Conservation (phyloP, 2,113 vertebrate genomes). For the Romanogobio albipinnatus region DNA sequence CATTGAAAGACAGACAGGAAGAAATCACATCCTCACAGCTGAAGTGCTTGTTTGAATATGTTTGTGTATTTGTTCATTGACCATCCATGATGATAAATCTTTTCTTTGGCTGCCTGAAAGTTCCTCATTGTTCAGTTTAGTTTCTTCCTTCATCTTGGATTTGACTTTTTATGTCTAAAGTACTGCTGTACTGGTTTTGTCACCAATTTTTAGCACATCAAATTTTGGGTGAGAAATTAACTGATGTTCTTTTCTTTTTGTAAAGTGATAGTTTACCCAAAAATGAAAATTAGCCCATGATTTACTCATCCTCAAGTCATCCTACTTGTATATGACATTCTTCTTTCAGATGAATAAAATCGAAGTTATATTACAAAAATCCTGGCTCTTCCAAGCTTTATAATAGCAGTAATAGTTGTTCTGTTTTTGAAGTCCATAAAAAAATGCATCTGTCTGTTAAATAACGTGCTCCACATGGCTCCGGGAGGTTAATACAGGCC, state of each 20-base stretch:
- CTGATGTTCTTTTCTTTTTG: neutral
- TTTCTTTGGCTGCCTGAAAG: neutral
- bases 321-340: too few relatives aligned
- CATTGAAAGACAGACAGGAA: constrained; percentile 55
- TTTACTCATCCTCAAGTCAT: too few relatives aligned
- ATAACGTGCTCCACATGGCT: too few relatives aligned
- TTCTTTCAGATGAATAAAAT: too few relatives aligned
- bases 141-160: neutral
- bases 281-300: too few relatives aligned
- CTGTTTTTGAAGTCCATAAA: too few relatives aligned
- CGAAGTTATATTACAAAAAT: too few relatives aligned
- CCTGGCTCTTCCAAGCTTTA: too few relatives aligned
- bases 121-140: neutral
- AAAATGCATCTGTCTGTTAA: too few relatives aligned
- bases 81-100: neutral
- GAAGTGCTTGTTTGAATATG: constrained; percentile 55
- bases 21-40: constrained; percentile 55
- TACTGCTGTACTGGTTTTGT: neutral
- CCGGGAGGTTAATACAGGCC: too few relatives aligned
- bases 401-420: too few relatives aligned
- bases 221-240: neutral
- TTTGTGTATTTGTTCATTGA: neutral
- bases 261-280: too few relatives aligned
- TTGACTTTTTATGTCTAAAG: neutral
- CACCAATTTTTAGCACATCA: neutral